Base-by-base conservation (phyloP, 1,140 invertebrate species). In the Ericerus pela region DNA sequence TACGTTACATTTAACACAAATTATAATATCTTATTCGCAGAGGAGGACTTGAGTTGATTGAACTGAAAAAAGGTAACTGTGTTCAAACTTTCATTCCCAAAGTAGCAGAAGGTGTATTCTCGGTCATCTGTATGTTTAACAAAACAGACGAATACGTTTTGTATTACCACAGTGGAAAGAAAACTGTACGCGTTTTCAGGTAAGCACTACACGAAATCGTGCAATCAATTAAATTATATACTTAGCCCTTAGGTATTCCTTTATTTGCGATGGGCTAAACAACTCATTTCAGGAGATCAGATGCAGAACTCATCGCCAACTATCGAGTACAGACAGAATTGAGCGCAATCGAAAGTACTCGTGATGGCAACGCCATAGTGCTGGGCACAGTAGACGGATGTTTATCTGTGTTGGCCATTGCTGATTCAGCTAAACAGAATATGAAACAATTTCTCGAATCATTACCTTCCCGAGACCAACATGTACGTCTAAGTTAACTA, bases 81-180 rank as follows among this genome's bases (percentile, higher is more conserved):
- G 79, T 88, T 0, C 81, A 82, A 65, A 90, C 85, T 0, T 85
- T 92, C 51, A 93, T 96, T 58, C 86, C 88, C 1, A 80, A 85
- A 69, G 84, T 96, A 0, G 92, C 93, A 8, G 94, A 99, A 71
- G 95, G 95, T 2, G 93, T 98, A 0, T 97, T 97, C 68, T 90
- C 85, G 12, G 89, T 97, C 22, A 88, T 92, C 60, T 89, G 88
- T 47, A 81, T 88, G 71, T 98, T 99, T 67, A 96, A 91, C 33
- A 82, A 83, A 59, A 93, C 85, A 10, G 90, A 96, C 64, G 82
- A 93, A 62, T 96, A 98, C 63, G 92, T 97, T 4, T 75, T 96
- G 2, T 99, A 98, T 68, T 97, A 97, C 64, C 93, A 97, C 66
- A 92, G 88, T 61, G 89, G 89, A 8, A 80, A 85, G 59, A 89